These are phyloP conservation scores for Hippasteria phrygiana DNA, from an alignment of 53 echinoderm and acorn worm species.

Conservation along the genomic window DNA sequence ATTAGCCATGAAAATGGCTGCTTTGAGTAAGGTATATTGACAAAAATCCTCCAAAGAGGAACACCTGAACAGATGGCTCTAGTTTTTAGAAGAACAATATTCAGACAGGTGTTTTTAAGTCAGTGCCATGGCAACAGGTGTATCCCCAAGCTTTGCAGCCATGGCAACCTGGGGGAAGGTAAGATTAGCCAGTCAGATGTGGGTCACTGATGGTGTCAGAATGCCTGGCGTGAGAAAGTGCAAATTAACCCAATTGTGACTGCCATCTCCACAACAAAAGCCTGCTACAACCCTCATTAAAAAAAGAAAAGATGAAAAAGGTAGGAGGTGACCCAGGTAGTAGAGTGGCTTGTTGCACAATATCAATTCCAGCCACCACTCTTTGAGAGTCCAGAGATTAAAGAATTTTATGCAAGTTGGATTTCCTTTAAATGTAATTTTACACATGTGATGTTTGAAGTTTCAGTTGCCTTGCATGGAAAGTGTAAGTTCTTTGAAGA, in stretches of 20 bases:
- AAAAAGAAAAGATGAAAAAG: background rate
- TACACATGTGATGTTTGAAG: too few relatives aligned
- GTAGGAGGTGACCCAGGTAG: too few relatives aligned
- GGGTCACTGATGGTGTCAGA: background rate
- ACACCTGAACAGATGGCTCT: background rate
- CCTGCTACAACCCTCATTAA: background rate
- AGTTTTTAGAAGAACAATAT: background rate
- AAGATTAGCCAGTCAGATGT: background rate
- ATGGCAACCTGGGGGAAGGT: background rate
- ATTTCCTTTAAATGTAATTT: too few relatives aligned
- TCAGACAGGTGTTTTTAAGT: slow-evolving; percentile 41
- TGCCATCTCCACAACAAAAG: too few relatives aligned
- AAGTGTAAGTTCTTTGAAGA: too few relatives aligned
- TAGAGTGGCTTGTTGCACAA: too few relatives aligned
- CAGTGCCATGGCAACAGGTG: slow-evolving; percentile 21
- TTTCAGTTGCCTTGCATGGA: too few relatives aligned
- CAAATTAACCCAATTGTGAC: background rate
- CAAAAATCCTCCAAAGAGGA: background rate
- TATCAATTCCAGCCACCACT: too few relatives aligned
- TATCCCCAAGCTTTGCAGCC: background rate
- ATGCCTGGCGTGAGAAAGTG: slow-evolving; percentile 23
- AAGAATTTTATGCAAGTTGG: too few relatives aligned
- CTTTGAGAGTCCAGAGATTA: too few relatives aligned
- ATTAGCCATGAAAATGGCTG: too few relatives aligned
- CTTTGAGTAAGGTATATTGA: too few relatives aligned